Base-by-base conservation (phyloP, 2,113 vertebrate species). In the Perca flavescens region DNA sequence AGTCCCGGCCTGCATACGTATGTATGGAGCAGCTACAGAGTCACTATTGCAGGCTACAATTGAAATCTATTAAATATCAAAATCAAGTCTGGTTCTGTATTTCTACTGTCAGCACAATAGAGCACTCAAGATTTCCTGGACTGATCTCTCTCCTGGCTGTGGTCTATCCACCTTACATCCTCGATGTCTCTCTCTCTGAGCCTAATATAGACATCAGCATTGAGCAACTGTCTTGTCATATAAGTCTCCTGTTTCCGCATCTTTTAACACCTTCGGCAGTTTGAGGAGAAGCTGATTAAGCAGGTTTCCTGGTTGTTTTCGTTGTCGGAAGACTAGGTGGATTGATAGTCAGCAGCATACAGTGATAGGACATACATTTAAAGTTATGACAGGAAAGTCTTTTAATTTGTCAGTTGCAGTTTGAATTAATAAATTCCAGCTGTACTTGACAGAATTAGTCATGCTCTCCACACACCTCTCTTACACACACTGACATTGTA, bases 181-280 rank as follows among this genome's bases (percentile, higher is more conserved):
- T 68, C 22, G 4, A 52, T 56, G n/a, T 49, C 15, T 77, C 17
- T 53, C 66, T 28, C 58, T 19, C 34, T 31, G 19, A 31, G 50
- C 14, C 78, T 82, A 77, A 82, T 84, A 79, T 82, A 89, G 62
- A 53, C n/a, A 16, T 80, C 68, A 58, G 43, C 25, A 2, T 17
- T 60, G 47, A 53, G 67, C 34, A 60, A 10, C 71, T 9, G 5
- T 78, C 58, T 52, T 3, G 2, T 81, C 60, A 47, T 3, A 3
- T 15, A 52, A 64, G 15, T 72, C 46, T 82, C 82, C 47, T 36
- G 60, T 77, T 80, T 63, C 25, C 19, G 50, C 66, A 36, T 49
- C 64, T 77, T 79, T 80, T 50, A 0, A 11, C n/a, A 13, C 28
- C 14, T 34, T 8, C 25, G 17, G 52, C 64, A 9, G 62, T 19